Percentiles rank a stretch among this genome's conserved stretches.
Conservation (phyloP, 2,888 invertebrate genomes). For the Perithous albicinctus region DNA sequence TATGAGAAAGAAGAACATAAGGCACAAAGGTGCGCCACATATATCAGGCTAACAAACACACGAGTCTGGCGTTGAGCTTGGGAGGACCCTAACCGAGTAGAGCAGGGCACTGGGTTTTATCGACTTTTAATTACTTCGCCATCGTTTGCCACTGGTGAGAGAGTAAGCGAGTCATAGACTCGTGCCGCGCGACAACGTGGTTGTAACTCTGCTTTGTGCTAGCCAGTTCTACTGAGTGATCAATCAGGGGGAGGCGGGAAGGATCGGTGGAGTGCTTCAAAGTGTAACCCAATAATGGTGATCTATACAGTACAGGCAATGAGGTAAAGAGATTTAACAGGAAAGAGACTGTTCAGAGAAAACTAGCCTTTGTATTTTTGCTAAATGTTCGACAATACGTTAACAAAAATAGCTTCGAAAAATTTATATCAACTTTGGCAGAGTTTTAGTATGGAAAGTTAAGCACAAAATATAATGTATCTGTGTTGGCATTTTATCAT, state of each 20-base stretch:
- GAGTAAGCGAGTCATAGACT: conserved; percentile 24
- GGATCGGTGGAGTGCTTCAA: conserved; percentile 56
- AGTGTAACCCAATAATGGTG: conserved; percentile 31
- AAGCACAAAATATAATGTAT: background rate
- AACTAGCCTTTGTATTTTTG: background rate
- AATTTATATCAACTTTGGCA: background rate
- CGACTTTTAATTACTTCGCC: conserved; percentile 83
- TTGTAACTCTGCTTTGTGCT: conserved; percentile 53
- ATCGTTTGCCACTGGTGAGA: conserved; percentile 74
- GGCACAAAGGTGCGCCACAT: conserved; percentile 1
- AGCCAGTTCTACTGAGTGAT: conserved; percentile 31
- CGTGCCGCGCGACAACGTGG: conserved; percentile 41
- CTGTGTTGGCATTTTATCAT: background rate
- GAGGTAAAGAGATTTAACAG: conserved; percentile 3
- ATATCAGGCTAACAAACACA: background rate
- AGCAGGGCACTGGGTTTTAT: conserved; percentile 80
- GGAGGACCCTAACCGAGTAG: conserved; percentile 46
- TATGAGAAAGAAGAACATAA: background rate
- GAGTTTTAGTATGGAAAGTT: background rate
- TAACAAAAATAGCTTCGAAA: background rate
- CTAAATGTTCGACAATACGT: no score
- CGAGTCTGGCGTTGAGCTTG: background rate
- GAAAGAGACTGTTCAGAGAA: background rate
- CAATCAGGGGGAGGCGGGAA: conserved; percentile 33
- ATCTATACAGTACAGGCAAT: conserved; percentile 31